phyloP scores from a whole-genome alignment of 2,888 invertebrate genomes.

The Eupithecia tripunctaria region DNA sequence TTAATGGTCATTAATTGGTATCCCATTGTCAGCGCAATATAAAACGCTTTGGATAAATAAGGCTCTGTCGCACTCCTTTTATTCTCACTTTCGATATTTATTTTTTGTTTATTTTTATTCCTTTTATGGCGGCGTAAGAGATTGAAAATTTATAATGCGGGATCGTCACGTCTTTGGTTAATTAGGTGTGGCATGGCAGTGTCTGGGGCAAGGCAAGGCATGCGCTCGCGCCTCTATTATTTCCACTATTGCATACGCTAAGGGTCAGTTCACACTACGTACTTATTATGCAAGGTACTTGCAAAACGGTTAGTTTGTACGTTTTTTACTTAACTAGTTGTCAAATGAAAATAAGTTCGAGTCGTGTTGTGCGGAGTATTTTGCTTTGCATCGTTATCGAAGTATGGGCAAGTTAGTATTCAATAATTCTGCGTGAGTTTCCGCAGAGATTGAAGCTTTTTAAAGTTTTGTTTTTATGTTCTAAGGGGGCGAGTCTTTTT shows the following conservation, averaged over 20 bases:
- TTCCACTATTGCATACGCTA: constrained; percentile 59
- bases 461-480: not conserved
- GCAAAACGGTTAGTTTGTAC: not conserved
- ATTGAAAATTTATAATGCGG: constrained; percentile 78
- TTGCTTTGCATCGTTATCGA: not conserved
- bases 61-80: constrained; percentile 40
- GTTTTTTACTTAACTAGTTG: not conserved
- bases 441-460: not conserved
- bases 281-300: not conserved
- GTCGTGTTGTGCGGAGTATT: not conserved
- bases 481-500: not conserved
- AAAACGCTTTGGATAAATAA: constrained; percentile 46
- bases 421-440: not conserved
- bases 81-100: constrained; percentile 56
- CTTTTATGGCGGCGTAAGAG: constrained; percentile 61
- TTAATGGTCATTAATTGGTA: constrained; percentile 42
- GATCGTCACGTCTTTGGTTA: constrained; percentile 77
- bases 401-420: not conserved
- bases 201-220: constrained; percentile 55
- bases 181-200: constrained; percentile 71
- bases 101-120: constrained; percentile 45
- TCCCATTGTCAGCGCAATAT: constrained; percentile 45
- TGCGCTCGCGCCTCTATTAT: constrained; percentile 67
- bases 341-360: not conserved
- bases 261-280: constrained; percentile 38